Base-by-base conservation (phyloP, 2,888 invertebrate genomes). In the Cheilosia variabilis region DNA sequence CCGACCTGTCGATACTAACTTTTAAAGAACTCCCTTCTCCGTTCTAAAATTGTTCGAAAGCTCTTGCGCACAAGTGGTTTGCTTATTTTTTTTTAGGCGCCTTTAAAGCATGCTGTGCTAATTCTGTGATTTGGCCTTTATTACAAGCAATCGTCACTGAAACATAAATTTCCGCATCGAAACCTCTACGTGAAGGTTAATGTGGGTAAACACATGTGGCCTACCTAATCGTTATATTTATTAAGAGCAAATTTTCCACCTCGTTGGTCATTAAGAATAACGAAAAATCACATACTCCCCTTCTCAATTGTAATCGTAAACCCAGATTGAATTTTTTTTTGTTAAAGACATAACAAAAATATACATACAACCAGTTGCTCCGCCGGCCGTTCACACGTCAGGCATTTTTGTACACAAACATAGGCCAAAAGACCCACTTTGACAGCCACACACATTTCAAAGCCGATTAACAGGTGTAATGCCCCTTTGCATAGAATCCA, bases 201-300 rank as follows among this genome's bases (percentile, higher is more conserved):
- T 9, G 15, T 15, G 17, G n/a, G 55, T 47, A 45, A 73, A 63
- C 73, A 73, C 58, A 66, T 47, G 41, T 31, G 57, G 52, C 13
- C 41, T 60, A 17, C 24, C 55, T 69, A 81, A 81, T 69, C 69
- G 34, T 58, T 50, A 66, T 60, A 60, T 57, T 68, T 63, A 83
- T 83, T 83, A 68, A 83, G 83, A 83, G 57, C 83, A 68, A 73
- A 55, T 43, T 78, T 73, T 78, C 62, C 68, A 69, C 73, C 37
- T 50, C 19, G 45, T 22, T 55, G 37, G 52, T 47, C 68, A 52
- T 58, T 52, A 47, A 57, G 47, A 17, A 37, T 41, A 31, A 27
- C 24, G 27, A 27, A 62, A 78, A 66, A 63, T 78, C 57, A 73
- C 62, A 50, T n/a, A n/a, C 24, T 68, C 66, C 68, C 77, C 71